These are phyloP conservation scores for Tiliqua scincoides DNA, from an alignment of 2,113 vertebrate species.

Conservation along the genomic window DNA sequence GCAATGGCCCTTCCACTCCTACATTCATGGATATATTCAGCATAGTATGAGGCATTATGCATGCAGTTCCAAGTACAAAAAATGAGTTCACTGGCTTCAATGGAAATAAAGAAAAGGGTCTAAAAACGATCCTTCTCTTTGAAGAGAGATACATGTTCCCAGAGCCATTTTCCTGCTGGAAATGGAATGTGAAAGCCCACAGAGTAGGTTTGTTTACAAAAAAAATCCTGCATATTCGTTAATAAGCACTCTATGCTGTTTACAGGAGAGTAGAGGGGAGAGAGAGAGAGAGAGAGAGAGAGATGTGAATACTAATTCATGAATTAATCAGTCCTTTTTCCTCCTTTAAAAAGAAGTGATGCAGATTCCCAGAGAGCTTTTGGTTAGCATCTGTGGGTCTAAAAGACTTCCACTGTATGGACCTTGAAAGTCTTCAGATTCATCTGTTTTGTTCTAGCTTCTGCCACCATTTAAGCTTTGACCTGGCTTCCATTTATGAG, in stretches of 20 bases:
- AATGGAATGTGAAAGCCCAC: slow-evolving; percentile 9
- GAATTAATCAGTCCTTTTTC: not conserved
- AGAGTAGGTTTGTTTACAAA: slow-evolving; percentile 2
- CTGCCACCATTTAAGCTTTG: slow-evolving; percentile 13
- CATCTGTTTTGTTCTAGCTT: not conserved
- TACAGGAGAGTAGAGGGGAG: too few species aligned
- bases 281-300: slow-evolving; percentile 1
- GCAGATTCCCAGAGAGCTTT: slow-evolving; percentile 3
- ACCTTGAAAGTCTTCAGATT: slow-evolving; percentile 13
- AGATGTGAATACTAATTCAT: not conserved
- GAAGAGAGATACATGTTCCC: not conserved
- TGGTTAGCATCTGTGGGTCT: not conserved
- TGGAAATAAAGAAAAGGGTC: not conserved
- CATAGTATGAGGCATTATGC: not conserved
- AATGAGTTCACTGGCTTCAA: not conserved
- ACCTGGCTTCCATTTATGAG: slow-evolving; percentile 40
- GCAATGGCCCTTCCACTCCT: not conserved
- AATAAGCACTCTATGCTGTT: not conserved
- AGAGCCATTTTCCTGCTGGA: not conserved
- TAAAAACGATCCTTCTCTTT: slow-evolving; percentile 10
- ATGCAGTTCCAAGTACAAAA: not conserved
- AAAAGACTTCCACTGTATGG: not conserved
- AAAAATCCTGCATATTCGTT: not conserved
- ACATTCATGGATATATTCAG: fast-evolving
- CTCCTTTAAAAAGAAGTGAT: slow-evolving; percentile 12